Percentiles rank a stretch among this genome's conserved stretches.
phyloP scores from a whole-genome alignment of 2,888 invertebrate species.

The Orthonevra nobilis region DNA sequence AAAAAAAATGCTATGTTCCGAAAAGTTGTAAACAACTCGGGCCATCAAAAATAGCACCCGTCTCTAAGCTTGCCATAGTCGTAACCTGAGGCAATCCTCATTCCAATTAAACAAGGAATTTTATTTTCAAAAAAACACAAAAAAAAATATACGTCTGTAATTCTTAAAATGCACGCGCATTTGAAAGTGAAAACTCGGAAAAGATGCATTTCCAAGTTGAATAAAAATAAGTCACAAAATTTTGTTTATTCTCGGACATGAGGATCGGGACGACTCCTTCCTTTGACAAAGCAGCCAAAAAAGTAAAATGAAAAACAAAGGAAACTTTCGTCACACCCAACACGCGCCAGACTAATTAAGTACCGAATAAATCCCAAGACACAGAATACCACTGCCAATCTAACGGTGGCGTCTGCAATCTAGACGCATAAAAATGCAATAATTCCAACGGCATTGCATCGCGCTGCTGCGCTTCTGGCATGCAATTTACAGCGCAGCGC shows the following conservation, averaged over 20 bases:
- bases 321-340: slow-evolving; percentile 67
- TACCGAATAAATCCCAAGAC: slow-evolving; percentile 60
- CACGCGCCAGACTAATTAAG: slow-evolving; percentile 70
- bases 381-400: slow-evolving; percentile 66
- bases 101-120: too few relatives aligned
- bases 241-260: slow-evolving; percentile 15
- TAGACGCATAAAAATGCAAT: slow-evolving; percentile 68
- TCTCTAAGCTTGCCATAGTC: too few relatives aligned
- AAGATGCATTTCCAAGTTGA: slow-evolving; percentile 8
- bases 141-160: too few relatives aligned
- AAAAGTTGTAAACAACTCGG: too few relatives aligned
- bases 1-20: too few relatives aligned
- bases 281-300: slow-evolving; percentile 29
- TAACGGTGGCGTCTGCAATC: slow-evolving; percentile 70
- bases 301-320: too few relatives aligned
- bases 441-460: slow-evolving; percentile 63
- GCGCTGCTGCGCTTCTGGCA: slow-evolving; percentile 44
- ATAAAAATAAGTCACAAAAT: too few relatives aligned
- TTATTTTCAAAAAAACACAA: too few relatives aligned
- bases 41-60: too few relatives aligned
- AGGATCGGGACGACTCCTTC: background rate
- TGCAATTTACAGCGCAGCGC: slow-evolving; percentile 38
- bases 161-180: background rate
- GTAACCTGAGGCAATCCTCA: too few relatives aligned
- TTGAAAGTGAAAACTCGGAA: background rate